Base-by-base conservation (phyloP, 1,140 invertebrate species). In the Drosophila erecta region DNA sequence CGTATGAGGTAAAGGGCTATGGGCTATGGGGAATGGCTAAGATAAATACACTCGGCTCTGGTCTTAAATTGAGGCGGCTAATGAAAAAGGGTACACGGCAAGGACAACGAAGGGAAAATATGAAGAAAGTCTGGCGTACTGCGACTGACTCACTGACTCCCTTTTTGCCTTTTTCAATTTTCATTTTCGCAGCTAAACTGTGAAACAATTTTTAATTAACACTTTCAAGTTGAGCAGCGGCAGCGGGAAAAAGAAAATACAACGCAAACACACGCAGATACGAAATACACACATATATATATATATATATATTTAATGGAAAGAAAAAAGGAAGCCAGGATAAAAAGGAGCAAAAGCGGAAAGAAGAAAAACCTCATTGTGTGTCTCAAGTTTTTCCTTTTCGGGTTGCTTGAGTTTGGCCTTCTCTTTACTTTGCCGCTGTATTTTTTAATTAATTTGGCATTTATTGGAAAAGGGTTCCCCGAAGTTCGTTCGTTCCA, bases 201-300 rank as follows among this genome's bases (percentile, higher is more conserved):
- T 90, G 87, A 90, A 90, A 90, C 87, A 90, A 90, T 90, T 90
- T 90, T 90, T 90, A 90, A 90, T 90, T 90, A 90, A 90, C 87
- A 90, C 87, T 90, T 90, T 90, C 85, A 83, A 90, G 87, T 87
- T 90, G 71, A 65, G 58, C 58, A 62, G 60, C 79, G 58, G 60
- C 59, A 54, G 47, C 40, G 50, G n/a, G 43, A 47, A 47, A 53
- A 70, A 40, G 59, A 73, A 72, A 73, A 64, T 51, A 71, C 33
- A 58, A 44, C 54, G 46, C 75, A 70, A 54, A 56, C 51, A 60
- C 75, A 83, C 77, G 64, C 58, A 80, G 60, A 78, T 50, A 56
- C 50, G 44, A 59, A 38, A 73, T 53, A 80, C 73, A 78, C 17
- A 17, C 17, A 17, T 33, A 49, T 11, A 49, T 49, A 49, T 30